Percentiles rank a stretch among this genome's conserved stretches.
These are phyloP conservation scores for Pelodytes ibericus DNA, from an alignment of 2,797 vertebrate species.

Conservation along the genomic window DNA sequence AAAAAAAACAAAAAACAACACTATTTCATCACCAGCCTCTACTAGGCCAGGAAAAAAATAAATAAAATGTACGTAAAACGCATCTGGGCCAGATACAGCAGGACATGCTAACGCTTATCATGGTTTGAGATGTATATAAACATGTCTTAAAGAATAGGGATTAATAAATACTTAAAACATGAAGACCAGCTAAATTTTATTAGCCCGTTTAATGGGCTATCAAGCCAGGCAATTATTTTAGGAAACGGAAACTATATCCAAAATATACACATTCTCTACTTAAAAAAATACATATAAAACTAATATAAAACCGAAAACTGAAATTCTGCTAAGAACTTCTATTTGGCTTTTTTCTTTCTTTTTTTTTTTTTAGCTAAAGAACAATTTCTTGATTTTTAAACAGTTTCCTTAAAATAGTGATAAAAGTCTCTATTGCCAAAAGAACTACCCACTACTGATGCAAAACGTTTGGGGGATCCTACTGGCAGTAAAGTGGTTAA, in stretches of 20 bases:
- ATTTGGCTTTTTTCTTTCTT: conserved; percentile 44
- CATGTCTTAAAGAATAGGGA: conserved; percentile 13
- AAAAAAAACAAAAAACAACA: neutral
- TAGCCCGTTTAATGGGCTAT: conserved; percentile 7
- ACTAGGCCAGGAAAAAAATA: neutral
- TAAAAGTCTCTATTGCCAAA: neutral
- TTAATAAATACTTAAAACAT: conserved; percentile 14
- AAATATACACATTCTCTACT: conserved; percentile 52
- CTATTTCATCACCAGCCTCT: no score
- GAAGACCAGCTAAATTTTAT: conserved; percentile 15
- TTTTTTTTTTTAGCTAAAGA: conserved; percentile 16
- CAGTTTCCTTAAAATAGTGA: neutral
- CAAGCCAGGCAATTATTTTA: conserved; percentile 29
- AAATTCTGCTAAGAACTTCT: conserved; percentile 30
- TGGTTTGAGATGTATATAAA: neutral
- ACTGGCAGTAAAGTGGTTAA: neutral
- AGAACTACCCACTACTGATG: neutral
- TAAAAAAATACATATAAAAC: conserved; percentile 57
- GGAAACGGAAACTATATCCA: conserved; percentile 43
- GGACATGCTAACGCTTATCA: conserved; percentile 1
- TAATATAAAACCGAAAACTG: conserved; percentile 43
- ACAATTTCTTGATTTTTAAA: conserved; percentile 10
- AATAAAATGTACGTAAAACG: conserved; percentile 53
- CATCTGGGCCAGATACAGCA: conserved; percentile 30
- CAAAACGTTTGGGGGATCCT: neutral